Evolutionary conservation across 2,888 invertebrate species (phyloP), one percentile per base, ranked within the genome.

Genomic region (Disparrhopalites patrizii): DNA sequence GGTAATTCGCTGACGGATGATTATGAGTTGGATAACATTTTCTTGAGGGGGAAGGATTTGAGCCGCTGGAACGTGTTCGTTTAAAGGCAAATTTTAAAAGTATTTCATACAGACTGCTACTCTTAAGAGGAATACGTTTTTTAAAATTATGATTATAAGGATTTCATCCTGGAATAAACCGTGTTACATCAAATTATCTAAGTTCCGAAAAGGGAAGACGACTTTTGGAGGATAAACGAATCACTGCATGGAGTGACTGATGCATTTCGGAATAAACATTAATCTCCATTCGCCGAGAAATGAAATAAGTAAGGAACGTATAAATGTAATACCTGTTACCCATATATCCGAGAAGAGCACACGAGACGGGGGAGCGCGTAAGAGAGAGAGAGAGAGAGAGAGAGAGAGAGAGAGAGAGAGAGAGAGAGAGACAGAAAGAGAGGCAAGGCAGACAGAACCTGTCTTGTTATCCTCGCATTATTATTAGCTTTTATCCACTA

Each of bases 401-500:
- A 20, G 20, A 23, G 23, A 20, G 7, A 18, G 27, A 15, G 56
- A 20, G 30, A 54, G 18, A 10, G 40, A 1, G 27, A 36, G 23
- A 36, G 28, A 28, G 18, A 20, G 30, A 23, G 1, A 36, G 36
- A 38, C n/a, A 23, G 31, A 27, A 30, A 43, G 25, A 40, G 58
- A 61, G 25, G 38, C 10, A 56, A 56, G 56, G 38, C 31, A 30
- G 27, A 30, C 36, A 25, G 61, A 61, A 61, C 61, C 56, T 65
- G 58, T 58, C 65, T 65, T 65, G 65, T 65, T 65, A 65, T 65
- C 65, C 58, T 38, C 58, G 58, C 65, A 65, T 65, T 65, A 58
- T 65, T 57, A 58, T 65, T 58, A 58, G 58, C n/a, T 58, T 65
- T 65, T 65, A 65, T 65, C 65, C 65, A 25, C 50, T 50, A 58